Evolutionary conservation across 2,888 invertebrate genomes (phyloP).

Genomic region (Alcis repandata): DNA sequence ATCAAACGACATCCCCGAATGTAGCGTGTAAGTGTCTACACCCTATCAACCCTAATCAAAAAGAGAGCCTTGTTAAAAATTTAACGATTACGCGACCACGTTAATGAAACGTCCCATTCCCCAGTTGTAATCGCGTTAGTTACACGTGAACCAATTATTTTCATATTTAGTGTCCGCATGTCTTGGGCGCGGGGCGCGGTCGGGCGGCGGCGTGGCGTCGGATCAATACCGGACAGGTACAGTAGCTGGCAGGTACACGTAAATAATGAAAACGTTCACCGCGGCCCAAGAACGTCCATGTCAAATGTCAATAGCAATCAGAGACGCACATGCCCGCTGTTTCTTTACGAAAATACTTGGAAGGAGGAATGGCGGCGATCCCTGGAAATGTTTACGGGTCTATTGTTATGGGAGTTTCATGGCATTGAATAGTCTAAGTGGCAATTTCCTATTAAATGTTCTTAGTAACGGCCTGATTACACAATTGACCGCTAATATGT

Average conservation of each 20-base stretch:
- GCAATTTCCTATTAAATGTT: conserved; percentile 20
- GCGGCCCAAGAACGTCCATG: conserved; percentile 51
- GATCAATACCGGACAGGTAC: conserved; percentile 67
- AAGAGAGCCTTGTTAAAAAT: conserved; percentile 32
- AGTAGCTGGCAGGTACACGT: conserved; percentile 58
- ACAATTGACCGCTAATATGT: not conserved
- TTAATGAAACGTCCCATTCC: conserved; percentile 50
- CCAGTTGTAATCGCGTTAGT: conserved; percentile 60
- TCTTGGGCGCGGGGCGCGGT: conserved; percentile 55
- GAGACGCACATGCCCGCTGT: conserved; percentile 48
- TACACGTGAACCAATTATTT: conserved; percentile 68
- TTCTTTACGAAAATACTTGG: conserved; percentile 49
- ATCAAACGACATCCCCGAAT: conserved; percentile 1
- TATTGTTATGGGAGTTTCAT: conserved; percentile 17
- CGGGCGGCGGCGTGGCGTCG: conserved; percentile 51
- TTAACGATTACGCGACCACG: conserved; percentile 35
- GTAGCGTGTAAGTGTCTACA: not conserved
- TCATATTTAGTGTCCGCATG: conserved; percentile 66
- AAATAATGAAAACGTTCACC: conserved; percentile 78
- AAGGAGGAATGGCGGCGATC: conserved; percentile 42
- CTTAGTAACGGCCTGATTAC: not conserved
- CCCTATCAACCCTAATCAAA: conserved; percentile 28
- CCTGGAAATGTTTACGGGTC: conserved; percentile 39
- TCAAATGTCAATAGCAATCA: conserved; percentile 63
- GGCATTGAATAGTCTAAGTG: conserved; percentile 12